phyloP scores from a whole-genome alignment of 2,888 invertebrate species.

The Embidobia sp. region DNA sequence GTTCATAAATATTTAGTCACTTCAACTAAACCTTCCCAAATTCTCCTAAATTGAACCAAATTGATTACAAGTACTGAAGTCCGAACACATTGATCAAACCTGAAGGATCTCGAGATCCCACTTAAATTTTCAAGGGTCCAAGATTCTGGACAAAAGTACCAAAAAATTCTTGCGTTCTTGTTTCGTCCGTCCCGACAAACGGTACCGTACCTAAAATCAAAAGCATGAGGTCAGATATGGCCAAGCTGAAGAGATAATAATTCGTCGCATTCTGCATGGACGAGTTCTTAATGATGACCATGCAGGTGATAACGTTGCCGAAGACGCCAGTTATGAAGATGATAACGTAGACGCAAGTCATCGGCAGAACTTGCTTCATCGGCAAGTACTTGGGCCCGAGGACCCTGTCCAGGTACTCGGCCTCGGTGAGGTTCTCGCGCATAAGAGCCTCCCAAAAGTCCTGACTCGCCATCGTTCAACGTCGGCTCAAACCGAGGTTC shows the following conservation, averaged over 20 bases:
- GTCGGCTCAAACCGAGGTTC: background rate
- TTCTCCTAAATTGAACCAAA: too few relatives aligned
- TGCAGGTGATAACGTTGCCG: slow-evolving; percentile 92
- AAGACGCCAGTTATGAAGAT: slow-evolving; percentile 92
- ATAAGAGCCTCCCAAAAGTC: slow-evolving; percentile 72
- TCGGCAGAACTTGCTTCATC: slow-evolving; percentile 79
- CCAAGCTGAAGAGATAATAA: slow-evolving; percentile 94
- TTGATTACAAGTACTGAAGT: too few relatives aligned
- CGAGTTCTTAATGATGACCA: slow-evolving; percentile 90
- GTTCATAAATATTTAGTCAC: too few relatives aligned
- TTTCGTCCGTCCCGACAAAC: too few relatives aligned
- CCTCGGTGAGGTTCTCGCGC: slow-evolving; percentile 76
- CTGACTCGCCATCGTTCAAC: slow-evolving; percentile 49
- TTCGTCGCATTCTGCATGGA: slow-evolving; percentile 95
- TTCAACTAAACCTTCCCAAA: too few relatives aligned
- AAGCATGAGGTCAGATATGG: slow-evolving; percentile 91
- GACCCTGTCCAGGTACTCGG: slow-evolving; percentile 76
- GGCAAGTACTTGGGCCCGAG: slow-evolving; percentile 82
- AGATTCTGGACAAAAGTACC: too few relatives aligned
- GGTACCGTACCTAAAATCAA: slow-evolving; percentile 90
- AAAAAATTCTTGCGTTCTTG: too few relatives aligned
- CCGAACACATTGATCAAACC: too few relatives aligned
- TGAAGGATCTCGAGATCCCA: too few relatives aligned
- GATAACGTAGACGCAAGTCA: slow-evolving; percentile 87
- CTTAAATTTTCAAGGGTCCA: too few relatives aligned